Evolutionary conservation across 92 coral and sea anemone species (phyloP).

Genomic region (Blastomussa wellsi): DNA sequence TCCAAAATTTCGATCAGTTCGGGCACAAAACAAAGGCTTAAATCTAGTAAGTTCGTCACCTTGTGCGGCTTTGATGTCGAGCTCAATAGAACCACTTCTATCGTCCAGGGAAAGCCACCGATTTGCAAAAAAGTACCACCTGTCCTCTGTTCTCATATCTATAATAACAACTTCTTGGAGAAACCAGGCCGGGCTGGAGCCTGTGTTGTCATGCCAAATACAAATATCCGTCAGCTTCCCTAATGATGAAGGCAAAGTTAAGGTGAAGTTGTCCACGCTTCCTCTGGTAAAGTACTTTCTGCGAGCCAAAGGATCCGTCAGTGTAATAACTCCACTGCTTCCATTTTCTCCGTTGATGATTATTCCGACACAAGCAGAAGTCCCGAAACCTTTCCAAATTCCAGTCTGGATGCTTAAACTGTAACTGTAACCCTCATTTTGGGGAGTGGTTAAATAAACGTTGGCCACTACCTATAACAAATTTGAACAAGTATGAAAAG

Average conservation of each 20-base stretch:
- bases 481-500: no score
- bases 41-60: constrained; percentile 67
- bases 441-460: constrained; percentile 44
- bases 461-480: constrained; percentile 69
- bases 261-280: constrained; percentile 68
- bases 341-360: constrained; percentile 73
- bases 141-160: constrained; percentile 48
- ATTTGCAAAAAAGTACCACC: constrained; percentile 64
- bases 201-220: constrained; percentile 78
- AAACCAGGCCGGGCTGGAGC: constrained; percentile 74
- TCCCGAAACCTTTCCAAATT: constrained; percentile 82
- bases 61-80: constrained; percentile 55
- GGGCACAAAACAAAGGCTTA: constrained; percentile 54
- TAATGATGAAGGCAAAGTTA: constrained; percentile 52
- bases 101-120: constrained; percentile 78
- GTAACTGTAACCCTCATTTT: constrained; percentile 60
- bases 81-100: constrained; percentile 62
- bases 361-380: constrained; percentile 74
- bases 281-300: constrained; percentile 71
- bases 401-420: constrained; percentile 76
- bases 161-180: constrained; percentile 62
- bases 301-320: constrained; percentile 48
- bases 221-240: constrained; percentile 55
- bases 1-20: constrained; percentile 65
- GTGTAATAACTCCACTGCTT: constrained; percentile 47